Conservation (phyloP, 2,113 vertebrate genomes). For the Cephalopterus ornatus region DNA sequence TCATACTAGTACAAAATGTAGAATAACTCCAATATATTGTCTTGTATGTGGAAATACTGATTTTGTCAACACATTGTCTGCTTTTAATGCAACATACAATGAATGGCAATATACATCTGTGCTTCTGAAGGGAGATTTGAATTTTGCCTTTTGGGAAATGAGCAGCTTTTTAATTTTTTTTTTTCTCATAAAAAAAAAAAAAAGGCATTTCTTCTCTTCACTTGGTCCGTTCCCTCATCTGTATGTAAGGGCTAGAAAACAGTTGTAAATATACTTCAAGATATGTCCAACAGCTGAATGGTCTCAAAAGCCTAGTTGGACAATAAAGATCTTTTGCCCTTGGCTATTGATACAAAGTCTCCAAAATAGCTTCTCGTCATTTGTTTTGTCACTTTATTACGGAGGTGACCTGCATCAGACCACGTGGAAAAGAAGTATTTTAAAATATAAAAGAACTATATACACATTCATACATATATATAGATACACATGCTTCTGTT, state of each 20-base stretch:
- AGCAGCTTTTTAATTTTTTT: not conserved
- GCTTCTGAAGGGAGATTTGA: not conserved
- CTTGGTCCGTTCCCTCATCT: not conserved
- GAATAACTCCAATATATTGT: not conserved
- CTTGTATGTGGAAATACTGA: not conserved
- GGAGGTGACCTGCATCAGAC: not conserved
- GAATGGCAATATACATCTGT: not conserved
- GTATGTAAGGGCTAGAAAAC: not conserved
- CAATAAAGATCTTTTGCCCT: accelerated
- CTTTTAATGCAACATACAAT: not conserved
- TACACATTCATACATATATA: not conserved
- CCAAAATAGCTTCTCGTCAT: not conserved
- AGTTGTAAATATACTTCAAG: not conserved
- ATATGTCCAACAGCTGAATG: not conserved
- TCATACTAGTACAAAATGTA: not conserved
- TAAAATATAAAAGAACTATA: not conserved
- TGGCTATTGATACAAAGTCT: not conserved
- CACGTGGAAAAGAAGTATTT: not conserved
- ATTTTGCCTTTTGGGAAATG: not conserved
- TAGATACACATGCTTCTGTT: not conserved
- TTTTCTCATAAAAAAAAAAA: not conserved
- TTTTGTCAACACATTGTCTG: not conserved
- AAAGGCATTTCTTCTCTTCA: not conserved
- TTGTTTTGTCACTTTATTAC: not conserved
- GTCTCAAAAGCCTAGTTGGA: not conserved